These are phyloP conservation scores for Ophion ventricosus DNA, from an alignment of 2,888 invertebrate species.

Conservation along the genomic window DNA sequence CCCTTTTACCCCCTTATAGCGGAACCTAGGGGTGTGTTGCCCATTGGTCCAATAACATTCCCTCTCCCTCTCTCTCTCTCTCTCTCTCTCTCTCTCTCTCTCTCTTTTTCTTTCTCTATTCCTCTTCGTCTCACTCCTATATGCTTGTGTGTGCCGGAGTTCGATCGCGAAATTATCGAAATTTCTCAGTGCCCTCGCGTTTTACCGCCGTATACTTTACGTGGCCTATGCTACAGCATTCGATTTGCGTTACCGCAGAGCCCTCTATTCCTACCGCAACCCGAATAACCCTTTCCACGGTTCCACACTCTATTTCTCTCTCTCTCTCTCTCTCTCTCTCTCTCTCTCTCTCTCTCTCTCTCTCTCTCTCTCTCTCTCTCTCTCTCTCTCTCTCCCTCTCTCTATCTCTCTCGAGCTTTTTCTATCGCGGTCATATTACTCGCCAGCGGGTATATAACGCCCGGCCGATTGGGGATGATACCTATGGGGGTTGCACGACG, in stretches of 20 bases:
- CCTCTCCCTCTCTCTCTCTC: conserved; percentile 28
- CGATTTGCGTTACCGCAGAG: conserved; percentile 64
- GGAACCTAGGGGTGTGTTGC: conserved; percentile 38
- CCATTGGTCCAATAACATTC: conserved; percentile 42
- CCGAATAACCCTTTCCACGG: not conserved
- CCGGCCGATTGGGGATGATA: conserved; percentile 57
- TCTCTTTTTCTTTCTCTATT: not conserved
- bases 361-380: not conserved
- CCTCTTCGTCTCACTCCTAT: not conserved
- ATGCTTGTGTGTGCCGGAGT: conserved; percentile 42
- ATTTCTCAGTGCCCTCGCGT: conserved; percentile 66
- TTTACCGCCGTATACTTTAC: conserved; percentile 64
- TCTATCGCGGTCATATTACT: conserved; percentile 23
- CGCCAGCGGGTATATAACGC: conserved; percentile 42
- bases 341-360: too few relatives aligned
- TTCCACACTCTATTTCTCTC: not conserved
- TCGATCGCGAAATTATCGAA: conserved; percentile 73
- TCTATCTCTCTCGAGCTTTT: not conserved
- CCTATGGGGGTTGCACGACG: conserved; percentile 2
- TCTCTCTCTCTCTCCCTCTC: not conserved
- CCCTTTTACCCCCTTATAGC: conserved; percentile 37
- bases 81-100: conserved; percentile 19
- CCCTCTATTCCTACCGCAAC: conserved; percentile 18
- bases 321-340: not conserved
- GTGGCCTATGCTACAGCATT: conserved; percentile 52